A percentile compares a stretch with the other conserved stretches of the same genome.
phyloP scores from a whole-genome alignment of 2,888 invertebrate genomes.

The Stomorhina lunata region DNA sequence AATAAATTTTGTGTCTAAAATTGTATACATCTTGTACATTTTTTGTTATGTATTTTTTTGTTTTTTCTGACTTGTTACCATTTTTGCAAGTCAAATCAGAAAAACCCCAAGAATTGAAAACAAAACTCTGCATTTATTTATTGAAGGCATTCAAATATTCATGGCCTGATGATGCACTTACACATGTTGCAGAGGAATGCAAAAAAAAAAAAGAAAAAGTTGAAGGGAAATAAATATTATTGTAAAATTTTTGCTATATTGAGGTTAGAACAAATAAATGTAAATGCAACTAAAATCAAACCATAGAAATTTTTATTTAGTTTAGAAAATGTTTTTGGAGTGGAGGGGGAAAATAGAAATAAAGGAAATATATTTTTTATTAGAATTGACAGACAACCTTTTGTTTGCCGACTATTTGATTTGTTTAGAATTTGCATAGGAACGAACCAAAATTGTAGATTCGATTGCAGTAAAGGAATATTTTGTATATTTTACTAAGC shows the following conservation, averaged over 20 bases:
- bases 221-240: not conserved
- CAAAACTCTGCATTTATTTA: not conserved
- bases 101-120: not conserved
- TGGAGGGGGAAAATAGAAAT: not conserved
- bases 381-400: constrained; percentile 45
- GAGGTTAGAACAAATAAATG: not conserved
- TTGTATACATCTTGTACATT: constrained; percentile 30
- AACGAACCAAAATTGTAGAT: constrained; percentile 13
- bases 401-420: constrained; percentile 10
- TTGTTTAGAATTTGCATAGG: constrained; percentile 31
- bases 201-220: not conserved
- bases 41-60: constrained; percentile 7
- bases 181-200: constrained; percentile 29
- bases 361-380: constrained; percentile 26
- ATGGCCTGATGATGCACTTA: constrained; percentile 14
- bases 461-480: not conserved
- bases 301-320: not conserved
- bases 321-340: no score
- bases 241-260: constrained; percentile 13
- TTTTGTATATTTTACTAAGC: not conserved
- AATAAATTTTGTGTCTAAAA: constrained; percentile 48
- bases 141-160: constrained; percentile 11
- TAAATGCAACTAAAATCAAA: not conserved
- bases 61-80: no score
- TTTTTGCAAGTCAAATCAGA: constrained; percentile 37